Conservation (phyloP, 2,113 vertebrate species). For the Cyanoramphus novaezelandiae region DNA sequence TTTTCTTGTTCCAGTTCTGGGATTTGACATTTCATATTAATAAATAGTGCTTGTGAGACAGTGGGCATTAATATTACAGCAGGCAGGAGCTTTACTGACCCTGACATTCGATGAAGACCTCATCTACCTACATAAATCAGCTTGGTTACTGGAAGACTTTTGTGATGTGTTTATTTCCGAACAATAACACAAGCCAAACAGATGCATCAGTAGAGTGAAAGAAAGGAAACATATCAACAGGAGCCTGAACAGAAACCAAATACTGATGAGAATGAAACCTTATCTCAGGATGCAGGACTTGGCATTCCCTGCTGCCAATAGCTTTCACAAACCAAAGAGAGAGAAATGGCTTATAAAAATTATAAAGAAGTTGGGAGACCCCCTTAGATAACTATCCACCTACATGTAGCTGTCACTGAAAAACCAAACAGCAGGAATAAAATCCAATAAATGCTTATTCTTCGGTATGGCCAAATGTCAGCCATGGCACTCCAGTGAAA, state of each 20-base stretch:
- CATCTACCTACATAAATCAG: not conserved
- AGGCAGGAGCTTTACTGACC: not conserved
- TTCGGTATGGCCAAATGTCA: not conserved
- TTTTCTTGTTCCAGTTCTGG: not conserved
- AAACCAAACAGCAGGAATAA: conserved; percentile 30
- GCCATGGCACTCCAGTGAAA: conserved; percentile 6
- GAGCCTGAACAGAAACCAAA: conserved; percentile 43
- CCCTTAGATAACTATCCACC: conserved; percentile 52
- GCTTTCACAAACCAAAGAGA: conserved; percentile 46
- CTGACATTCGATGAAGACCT: conserved; percentile 6
- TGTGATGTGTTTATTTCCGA: conserved; percentile 37
- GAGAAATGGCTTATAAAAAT: conserved; percentile 38
- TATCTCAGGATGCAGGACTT: conserved; percentile 53
- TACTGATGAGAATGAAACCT: conserved; percentile 46
- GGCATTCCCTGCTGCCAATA: conserved; percentile 11
- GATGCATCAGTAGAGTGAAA: conserved; percentile 32
- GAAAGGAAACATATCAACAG: conserved; percentile 37
- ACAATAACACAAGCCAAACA: conserved; percentile 32
- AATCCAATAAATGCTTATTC: conserved; percentile 41
- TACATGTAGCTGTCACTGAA: conserved; percentile 42
- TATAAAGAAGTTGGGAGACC: conserved; percentile 37
- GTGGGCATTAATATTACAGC: not conserved
- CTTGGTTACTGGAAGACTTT: not conserved
- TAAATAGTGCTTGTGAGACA: not conserved
- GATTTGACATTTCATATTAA: conserved; percentile 16